Percentiles rank a stretch among this genome's conserved stretches.
phyloP scores from a whole-genome alignment of 2,113 vertebrate species.

The Scalopus aquaticus region DNA sequence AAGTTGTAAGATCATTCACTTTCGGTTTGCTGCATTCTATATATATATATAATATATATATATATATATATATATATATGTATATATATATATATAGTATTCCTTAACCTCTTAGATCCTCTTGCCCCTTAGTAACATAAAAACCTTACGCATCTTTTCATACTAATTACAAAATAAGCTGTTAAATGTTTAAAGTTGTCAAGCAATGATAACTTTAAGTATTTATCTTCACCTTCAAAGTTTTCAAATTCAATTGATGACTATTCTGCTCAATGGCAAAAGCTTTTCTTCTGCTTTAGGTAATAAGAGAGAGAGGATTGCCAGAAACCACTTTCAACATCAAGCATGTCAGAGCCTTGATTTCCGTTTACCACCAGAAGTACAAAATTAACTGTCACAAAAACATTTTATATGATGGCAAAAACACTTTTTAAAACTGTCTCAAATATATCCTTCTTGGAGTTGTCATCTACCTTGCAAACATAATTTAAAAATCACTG shows the following conservation, averaged over 20 bases:
- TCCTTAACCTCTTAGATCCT: slow-evolving; percentile 1
- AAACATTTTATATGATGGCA: not conserved
- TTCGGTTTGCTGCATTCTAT: not conserved
- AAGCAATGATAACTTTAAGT: slow-evolving; percentile 15
- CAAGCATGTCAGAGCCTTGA: not conserved
- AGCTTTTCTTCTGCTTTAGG: not conserved
- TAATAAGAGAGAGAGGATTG: not conserved
- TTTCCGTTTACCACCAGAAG: not conserved
- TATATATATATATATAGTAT: too few relatives aligned
- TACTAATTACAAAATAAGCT: slow-evolving; percentile 13
- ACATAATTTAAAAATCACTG: slow-evolving; percentile 23
- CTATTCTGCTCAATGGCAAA: not conserved
- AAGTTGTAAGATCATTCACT: not conserved
- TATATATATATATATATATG: too few relatives aligned
- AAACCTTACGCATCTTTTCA: slow-evolving; percentile 25
- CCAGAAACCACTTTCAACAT: slow-evolving; percentile 23
- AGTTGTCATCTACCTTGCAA: slow-evolving; percentile 16
- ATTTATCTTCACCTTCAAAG: slow-evolving; percentile 49
- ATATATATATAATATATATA: too few relatives aligned
- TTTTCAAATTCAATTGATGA: slow-evolving; percentile 29
- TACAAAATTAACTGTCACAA: slow-evolving; percentile 10
- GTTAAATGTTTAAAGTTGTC: slow-evolving; percentile 33
- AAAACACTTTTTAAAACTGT: not conserved
- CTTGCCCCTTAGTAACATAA: slow-evolving; percentile 4
- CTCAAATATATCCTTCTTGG: not conserved